Evolutionary conservation across 2,888 invertebrate species (phyloP).

Genomic region (Heliothis peltigera): DNA sequence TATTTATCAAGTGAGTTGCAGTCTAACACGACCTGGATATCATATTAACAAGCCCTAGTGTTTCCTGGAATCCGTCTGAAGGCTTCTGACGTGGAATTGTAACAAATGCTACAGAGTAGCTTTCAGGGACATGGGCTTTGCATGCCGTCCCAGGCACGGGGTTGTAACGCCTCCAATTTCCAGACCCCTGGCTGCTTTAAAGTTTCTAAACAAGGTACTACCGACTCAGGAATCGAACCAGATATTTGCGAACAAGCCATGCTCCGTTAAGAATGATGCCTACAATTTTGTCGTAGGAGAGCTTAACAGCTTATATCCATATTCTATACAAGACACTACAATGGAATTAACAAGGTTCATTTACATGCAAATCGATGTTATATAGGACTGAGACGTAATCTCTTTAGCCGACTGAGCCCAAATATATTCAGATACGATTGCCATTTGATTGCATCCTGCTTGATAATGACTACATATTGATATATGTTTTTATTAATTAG

Average conservation of each 20-base stretch:
- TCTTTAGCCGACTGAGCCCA: conserved; percentile 60
- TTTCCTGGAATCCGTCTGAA: no score
- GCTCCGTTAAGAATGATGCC: background rate
- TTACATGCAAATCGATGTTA: conserved; percentile 70
- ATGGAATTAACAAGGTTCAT: conserved; percentile 65
- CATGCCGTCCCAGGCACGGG: no score
- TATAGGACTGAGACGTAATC: conserved; percentile 61
- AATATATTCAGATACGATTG: conserved; percentile 64
- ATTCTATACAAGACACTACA: conserved; percentile 61
- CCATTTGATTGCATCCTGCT: conserved; percentile 53
- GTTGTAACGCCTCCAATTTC: no score
- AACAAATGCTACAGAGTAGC: no score
- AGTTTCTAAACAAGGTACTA: no score
- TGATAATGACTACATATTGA: conserved; percentile 54
- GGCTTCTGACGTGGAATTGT: no score
- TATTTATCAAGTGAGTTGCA: no score
- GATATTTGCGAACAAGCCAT: background rate
- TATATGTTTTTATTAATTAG: conserved; percentile 28
- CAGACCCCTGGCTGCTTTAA: no score
- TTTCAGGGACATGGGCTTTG: no score
- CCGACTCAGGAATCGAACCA: no score
- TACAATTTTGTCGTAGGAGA: conserved; percentile 18
- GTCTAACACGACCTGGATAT: no score
- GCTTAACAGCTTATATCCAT: conserved; percentile 51
- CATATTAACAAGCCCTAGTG: no score